Conservation (phyloP, 2,888 invertebrate genomes). For the Eudemis profundana region DNA sequence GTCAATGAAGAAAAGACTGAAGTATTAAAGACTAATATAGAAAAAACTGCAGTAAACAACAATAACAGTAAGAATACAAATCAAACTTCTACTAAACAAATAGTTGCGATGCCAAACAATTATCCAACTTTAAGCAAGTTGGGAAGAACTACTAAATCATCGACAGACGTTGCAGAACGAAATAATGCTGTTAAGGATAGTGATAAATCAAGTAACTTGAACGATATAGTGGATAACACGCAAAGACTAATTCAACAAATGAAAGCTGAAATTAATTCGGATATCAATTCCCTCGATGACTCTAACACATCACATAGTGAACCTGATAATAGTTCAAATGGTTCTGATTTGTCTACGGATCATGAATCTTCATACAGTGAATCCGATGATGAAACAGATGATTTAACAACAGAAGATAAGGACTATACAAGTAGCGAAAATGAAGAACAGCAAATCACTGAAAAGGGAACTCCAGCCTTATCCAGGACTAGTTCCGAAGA, state of each 20-base stretch:
- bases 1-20: slow-evolving; percentile 1
- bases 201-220: slow-evolving; percentile 72
- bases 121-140: slow-evolving; percentile 2
- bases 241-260: slow-evolving; percentile 87
- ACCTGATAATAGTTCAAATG: slow-evolving; percentile 68
- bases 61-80: background rate
- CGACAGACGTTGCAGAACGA: slow-evolving; percentile 2
- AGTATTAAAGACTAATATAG: background rate
- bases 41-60: background rate
- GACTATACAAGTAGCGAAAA: slow-evolving; percentile 62
- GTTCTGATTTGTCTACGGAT: slow-evolving; percentile 61
- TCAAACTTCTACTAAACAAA: slow-evolving; percentile 8
- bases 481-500: slow-evolving; percentile 78
- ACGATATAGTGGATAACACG: slow-evolving; percentile 86
- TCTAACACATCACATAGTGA: slow-evolving; percentile 79
- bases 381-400: slow-evolving; percentile 71
- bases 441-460: slow-evolving; percentile 48
- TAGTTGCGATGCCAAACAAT: slow-evolving; percentile 14
- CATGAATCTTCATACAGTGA: slow-evolving; percentile 82
- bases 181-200: slow-evolving; percentile 33
- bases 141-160: background rate
- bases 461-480: slow-evolving; percentile 45
- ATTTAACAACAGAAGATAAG: slow-evolving; percentile 71
- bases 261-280: slow-evolving; percentile 87
- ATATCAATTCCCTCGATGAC: slow-evolving; percentile 82